Conservation (phyloP, 2,888 invertebrate species). For the Brachypterus glaber region DNA sequence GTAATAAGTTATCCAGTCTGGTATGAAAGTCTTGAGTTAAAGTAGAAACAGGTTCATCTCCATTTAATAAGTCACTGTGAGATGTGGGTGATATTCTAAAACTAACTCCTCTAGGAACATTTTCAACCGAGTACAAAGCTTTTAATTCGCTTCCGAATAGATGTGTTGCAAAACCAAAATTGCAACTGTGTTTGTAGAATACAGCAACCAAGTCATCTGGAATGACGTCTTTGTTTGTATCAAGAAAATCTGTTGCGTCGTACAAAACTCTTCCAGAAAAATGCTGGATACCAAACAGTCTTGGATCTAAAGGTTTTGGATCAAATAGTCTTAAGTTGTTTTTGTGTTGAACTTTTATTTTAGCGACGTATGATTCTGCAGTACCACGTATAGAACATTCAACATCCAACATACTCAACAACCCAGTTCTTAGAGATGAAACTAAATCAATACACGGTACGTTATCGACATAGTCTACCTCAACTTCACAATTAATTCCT, state of each 20-base stretch:
- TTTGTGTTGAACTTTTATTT: constrained; percentile 71
- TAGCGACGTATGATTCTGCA: constrained; percentile 70
- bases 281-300: constrained; percentile 84
- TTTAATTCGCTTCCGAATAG: constrained; percentile 90
- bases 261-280: constrained; percentile 81
- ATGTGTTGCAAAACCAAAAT: constrained; percentile 94
- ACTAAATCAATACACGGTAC: constrained; percentile 94
- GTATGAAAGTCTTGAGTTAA: constrained; percentile 94
- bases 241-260: constrained; percentile 81
- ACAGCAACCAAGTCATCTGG: constrained; percentile 88
- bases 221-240: constrained; percentile 85
- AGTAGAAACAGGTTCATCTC: constrained; percentile 78
- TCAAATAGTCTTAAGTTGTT: constrained; percentile 75
- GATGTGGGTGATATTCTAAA: constrained; percentile 87
- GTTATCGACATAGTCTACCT: constrained; percentile 90
- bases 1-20: constrained; percentile 79
- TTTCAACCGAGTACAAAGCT: constrained; percentile 64
- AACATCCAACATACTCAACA: constrained; percentile 84
- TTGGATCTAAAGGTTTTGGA: constrained; percentile 65
- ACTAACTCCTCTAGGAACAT: constrained; percentile 66
- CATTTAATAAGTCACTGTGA: constrained; percentile 71
- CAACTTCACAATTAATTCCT: constrained; percentile 80
- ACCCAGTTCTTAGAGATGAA: constrained; percentile 82
- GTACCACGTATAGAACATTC: constrained; percentile 79
- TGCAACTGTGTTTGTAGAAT: constrained; percentile 86